Conservation (phyloP, 1,140 invertebrate species). For the Acromyrmex echinatior region DNA sequence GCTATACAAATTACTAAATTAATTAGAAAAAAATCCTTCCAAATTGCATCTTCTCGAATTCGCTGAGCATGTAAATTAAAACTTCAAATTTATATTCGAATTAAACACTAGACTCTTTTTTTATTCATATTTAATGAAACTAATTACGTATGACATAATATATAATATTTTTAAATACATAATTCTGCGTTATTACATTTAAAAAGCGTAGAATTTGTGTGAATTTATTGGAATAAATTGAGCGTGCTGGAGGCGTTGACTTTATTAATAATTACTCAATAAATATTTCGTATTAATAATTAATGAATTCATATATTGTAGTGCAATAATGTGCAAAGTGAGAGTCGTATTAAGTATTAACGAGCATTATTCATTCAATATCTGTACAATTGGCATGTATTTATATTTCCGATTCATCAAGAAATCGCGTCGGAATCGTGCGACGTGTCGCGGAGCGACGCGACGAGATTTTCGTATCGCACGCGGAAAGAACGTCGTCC, state of each 20-base stretch:
- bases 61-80: background rate
- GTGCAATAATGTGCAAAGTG: background rate
- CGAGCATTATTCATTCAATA: background rate
- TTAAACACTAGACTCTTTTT: background rate
- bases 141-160: background rate
- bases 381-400: background rate
- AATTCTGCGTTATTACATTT: background rate
- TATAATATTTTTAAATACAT: background rate
- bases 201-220: background rate
- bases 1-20: background rate
- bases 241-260: background rate
- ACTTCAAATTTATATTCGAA: background rate
- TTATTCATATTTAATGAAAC: background rate
- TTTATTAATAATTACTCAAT: conserved; percentile 26
- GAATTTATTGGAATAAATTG: background rate
- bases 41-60: background rate
- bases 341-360: conserved; percentile 10
- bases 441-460: conserved; percentile 2
- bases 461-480: conserved; percentile 33
- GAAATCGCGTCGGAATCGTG: background rate
- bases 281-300: conserved; percentile 24
- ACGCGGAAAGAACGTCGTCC: background rate
- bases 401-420: background rate
- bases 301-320: conserved; percentile 3
- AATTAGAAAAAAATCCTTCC: background rate